A percentile compares a stretch with the other conserved stretches of the same genome.
Conservation (phyloP, 2,113 vertebrate genomes). For the Semicossyphus pulcher region DNA sequence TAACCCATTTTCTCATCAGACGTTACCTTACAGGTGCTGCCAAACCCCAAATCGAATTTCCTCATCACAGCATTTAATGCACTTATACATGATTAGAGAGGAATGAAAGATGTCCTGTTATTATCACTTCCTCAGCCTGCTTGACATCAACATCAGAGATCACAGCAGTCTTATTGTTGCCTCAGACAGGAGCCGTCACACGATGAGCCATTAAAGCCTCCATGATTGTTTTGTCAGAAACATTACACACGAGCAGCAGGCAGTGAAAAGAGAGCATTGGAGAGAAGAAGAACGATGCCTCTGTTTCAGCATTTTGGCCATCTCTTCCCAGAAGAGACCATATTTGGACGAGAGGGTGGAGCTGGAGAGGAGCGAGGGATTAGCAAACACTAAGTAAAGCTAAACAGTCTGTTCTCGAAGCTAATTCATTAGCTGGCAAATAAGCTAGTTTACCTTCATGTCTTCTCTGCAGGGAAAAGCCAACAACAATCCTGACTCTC, state of each 20-base stretch:
- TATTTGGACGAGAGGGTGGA: too few species aligned
- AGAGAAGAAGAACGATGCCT: constrained; percentile 43
- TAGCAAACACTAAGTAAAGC: too few species aligned
- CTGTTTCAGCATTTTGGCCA: too few species aligned
- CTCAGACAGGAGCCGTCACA: constrained; percentile 30
- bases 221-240: constrained; percentile 56
- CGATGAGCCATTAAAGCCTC: constrained; percentile 36
- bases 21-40: constrained; percentile 39
- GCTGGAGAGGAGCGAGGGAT: too few species aligned
- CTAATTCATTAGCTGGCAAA: too few species aligned
- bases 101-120: constrained; percentile 13
- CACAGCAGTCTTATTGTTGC: constrained; percentile 35
- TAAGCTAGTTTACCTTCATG: too few species aligned
- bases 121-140: constrained; percentile 10
- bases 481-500: too few species aligned
- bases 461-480: too few species aligned
- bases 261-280: constrained; percentile 36
- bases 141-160: constrained; percentile 20
- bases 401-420: too few species aligned
- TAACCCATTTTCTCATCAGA: constrained; percentile 45
- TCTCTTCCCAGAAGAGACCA: too few species aligned
- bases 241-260: constrained; percentile 13
- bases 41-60: constrained; percentile 30
- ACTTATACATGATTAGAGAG: constrained; percentile 40
- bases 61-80: constrained; percentile 33